Conservation (phyloP, 1,140 invertebrate genomes). For the Hyles euphorbiae region DNA sequence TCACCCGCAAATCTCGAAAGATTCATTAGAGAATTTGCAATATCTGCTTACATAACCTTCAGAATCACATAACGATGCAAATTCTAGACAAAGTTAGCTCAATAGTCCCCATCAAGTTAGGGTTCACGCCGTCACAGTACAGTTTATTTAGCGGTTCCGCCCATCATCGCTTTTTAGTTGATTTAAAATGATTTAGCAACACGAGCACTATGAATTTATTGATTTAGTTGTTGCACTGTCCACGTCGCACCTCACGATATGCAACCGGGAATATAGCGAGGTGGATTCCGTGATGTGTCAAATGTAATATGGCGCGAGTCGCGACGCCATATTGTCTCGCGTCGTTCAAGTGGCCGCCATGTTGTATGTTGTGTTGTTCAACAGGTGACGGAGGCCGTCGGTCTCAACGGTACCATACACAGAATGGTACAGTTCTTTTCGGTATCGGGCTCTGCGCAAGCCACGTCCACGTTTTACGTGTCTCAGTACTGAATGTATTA, state of each 20-base stretch:
- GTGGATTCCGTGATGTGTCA: constrained; percentile 1
- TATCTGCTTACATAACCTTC: constrained; percentile 13
- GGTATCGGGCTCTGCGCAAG: constrained; percentile 75
- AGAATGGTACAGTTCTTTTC: constrained; percentile 78
- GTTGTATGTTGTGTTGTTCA: constrained; percentile 72
- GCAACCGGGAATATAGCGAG: not conserved
- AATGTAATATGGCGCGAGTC: not conserved
- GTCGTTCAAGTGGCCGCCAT: constrained; percentile 48
- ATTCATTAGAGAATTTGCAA: constrained; percentile 38
- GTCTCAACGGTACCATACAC: constrained; percentile 76
- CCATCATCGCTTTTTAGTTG: constrained; percentile 57
- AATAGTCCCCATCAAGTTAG: constrained; percentile 17
- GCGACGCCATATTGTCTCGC: constrained; percentile 36
- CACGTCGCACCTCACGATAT: constrained; percentile 29
- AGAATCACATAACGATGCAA: constrained; percentile 21
- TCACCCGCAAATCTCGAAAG: constrained; percentile 17
- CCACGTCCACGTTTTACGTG: constrained; percentile 78
- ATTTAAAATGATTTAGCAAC: constrained; percentile 30
- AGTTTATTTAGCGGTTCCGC: constrained; percentile 50
- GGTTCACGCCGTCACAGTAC: constrained; percentile 51
- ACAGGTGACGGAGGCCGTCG: constrained; percentile 77
- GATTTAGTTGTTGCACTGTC: constrained; percentile 34
- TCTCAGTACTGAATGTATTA: constrained; percentile 73
- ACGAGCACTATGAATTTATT: constrained; percentile 25
- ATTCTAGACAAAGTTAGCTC: constrained; percentile 13